Evolutionary conservation across 2,888 invertebrate species (phyloP).

Genomic region (Acheta domesticus): DNA sequence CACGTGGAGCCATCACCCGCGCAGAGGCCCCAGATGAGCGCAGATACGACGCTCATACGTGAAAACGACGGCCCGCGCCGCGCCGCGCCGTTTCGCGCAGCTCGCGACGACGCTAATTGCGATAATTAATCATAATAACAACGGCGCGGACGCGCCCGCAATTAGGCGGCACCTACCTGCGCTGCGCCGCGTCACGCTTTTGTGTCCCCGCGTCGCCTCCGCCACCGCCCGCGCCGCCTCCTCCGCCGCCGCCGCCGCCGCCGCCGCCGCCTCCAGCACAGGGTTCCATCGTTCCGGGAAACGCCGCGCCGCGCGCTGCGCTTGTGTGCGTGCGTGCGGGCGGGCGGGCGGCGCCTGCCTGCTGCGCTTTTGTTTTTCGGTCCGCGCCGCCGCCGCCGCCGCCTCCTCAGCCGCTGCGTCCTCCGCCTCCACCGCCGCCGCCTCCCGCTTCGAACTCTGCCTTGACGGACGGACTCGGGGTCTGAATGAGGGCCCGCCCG

Average conservation of each 20-base stretch:
- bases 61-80: neutral
- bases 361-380: conserved; percentile 9
- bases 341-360: neutral
- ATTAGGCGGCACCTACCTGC: neutral
- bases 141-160: neutral
- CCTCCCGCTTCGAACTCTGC: neutral
- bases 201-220: neutral
- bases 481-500: neutral
- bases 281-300: neutral
- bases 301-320: neutral
- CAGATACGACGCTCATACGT: no score
- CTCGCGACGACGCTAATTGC: neutral
- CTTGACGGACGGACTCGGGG: neutral
- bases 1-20: neutral
- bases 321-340: neutral
- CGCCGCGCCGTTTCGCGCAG: neutral
- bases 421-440: neutral
- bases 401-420: neutral
- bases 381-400: neutral
- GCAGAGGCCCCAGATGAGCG: neutral
- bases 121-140: neutral
- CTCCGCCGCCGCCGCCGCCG: neutral
- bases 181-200: neutral
- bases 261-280: neutral
- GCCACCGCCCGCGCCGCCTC: neutral